Evolutionary conservation across 2,113 vertebrate genomes (phyloP), one percentile per base, ranked within the genome.

Genomic region (Oplegnathus fasciatus): DNA sequence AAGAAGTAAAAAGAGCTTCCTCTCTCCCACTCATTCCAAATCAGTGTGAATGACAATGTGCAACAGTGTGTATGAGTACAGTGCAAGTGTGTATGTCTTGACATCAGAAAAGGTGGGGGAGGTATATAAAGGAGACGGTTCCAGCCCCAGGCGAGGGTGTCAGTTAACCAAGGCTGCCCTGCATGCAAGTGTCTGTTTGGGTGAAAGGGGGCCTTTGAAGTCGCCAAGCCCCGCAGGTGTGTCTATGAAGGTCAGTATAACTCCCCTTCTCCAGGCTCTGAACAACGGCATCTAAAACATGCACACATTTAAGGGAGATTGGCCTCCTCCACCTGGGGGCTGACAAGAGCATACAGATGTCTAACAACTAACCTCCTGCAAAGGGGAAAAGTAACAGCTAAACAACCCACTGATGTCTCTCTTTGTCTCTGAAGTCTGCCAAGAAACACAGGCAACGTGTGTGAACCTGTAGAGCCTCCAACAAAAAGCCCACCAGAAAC

Each of bases 281-380:
- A 64, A 88, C 77, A 13, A 75, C 75, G 83, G 92, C 91, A 95
- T 95, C 86, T 94, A 91, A 95, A 95, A 94, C 90, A 95, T 92
- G 94, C 94, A 88, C 83, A 64, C 89, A 77, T 91, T 94, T 88
- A 86, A 91, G 70, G 84, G 86, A 87, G 89, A 88, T 72, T 90
- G 91, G 73, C 84, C 88, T 24, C 20, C 82, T 66, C n/a, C 1
- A 87, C 92, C 90, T 17, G 68, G 10, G 86, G 94, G 80, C 89
- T 92, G 94, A 95, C 93, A 86, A 94, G 92, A 94, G 92, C 94
- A 94, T 96, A 95, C 95, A 96, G 96, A 96, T 95, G 95, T 95
- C 94, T 92, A 92, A 95, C 93, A 94, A 92, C 93, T 75, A 89
- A 92, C 93, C 92, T 93, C 86, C 92, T 92, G 84, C 91, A 89